Evolutionary conservation across 2,888 invertebrate species (phyloP).

Genomic region (Eucera pruinosa): DNA sequence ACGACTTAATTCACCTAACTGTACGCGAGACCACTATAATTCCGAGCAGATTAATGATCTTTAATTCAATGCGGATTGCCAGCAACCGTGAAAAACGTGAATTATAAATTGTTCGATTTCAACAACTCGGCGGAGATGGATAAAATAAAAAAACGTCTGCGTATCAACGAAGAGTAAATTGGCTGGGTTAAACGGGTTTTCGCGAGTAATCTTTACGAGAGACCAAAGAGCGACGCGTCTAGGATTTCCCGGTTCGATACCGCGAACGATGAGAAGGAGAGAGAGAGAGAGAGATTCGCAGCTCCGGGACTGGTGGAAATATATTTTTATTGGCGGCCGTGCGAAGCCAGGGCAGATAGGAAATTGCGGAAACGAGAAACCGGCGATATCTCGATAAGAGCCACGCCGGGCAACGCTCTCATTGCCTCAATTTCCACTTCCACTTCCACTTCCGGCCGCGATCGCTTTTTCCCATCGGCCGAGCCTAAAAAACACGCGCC

Average conservation of each 20-base stretch:
- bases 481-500: conserved; percentile 73
- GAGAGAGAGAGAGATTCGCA: background rate
- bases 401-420: conserved; percentile 80
- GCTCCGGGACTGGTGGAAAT: conserved; percentile 51
- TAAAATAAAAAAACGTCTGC: too few species aligned
- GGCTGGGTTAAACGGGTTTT: too few species aligned
- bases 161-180: too few species aligned
- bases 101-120: conserved; percentile 6
- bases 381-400: conserved; percentile 82
- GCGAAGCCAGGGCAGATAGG: conserved; percentile 60
- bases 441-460: conserved; percentile 80
- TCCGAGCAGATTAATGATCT: conserved; percentile 16
- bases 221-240: too few species aligned
- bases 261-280: too few species aligned
- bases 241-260: background rate
- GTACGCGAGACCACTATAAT: conserved; percentile 26
- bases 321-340: conserved; percentile 68
- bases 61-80: conserved; percentile 29
- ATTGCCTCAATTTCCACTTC: conserved; percentile 83
- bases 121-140: background rate
- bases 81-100: conserved; percentile 40
- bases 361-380: conserved; percentile 81
- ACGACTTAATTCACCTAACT: conserved; percentile 49
- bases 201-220: too few species aligned
- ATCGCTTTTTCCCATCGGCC: conserved; percentile 79